Evolutionary conservation across 2,113 vertebrate genomes (phyloP).

Genomic region (Anolis sagrei): DNA sequence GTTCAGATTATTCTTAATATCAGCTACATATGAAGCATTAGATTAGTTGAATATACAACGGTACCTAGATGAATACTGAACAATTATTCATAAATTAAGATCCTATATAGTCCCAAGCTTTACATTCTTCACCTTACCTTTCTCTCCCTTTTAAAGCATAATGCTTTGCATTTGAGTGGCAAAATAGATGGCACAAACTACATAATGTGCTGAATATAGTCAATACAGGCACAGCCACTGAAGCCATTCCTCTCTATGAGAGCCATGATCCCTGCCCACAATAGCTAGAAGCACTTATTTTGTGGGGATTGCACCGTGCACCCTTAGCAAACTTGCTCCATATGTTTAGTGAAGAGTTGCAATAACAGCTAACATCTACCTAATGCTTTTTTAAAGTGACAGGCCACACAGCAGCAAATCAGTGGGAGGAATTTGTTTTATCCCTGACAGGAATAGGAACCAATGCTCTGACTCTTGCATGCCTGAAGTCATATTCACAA

Average conservation of each 20-base stretch:
- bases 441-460: not conserved
- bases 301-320: not conserved
- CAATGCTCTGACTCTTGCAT: not conserved
- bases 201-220: not conserved
- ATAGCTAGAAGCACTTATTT: not conserved
- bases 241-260: not conserved
- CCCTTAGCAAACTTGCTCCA: not conserved
- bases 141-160: not conserved
- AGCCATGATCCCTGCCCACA: not conserved
- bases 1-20: not conserved
- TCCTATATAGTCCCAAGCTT: not conserved
- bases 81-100: not conserved
- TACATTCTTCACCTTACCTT: not conserved
- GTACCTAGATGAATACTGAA: no score
- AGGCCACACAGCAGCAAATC: not conserved
- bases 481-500: not conserved
- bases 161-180: not conserved
- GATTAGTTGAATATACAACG: not conserved
- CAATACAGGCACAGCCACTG: not conserved
- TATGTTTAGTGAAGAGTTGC: not conserved
- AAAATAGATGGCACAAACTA: not conserved
- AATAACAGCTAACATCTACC: not conserved
- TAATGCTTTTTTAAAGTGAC: not conserved
- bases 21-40: not conserved
- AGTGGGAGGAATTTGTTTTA: not conserved